Base-by-base conservation (phyloP, 2,113 vertebrate species). In the Phoxinus phoxinus region DNA sequence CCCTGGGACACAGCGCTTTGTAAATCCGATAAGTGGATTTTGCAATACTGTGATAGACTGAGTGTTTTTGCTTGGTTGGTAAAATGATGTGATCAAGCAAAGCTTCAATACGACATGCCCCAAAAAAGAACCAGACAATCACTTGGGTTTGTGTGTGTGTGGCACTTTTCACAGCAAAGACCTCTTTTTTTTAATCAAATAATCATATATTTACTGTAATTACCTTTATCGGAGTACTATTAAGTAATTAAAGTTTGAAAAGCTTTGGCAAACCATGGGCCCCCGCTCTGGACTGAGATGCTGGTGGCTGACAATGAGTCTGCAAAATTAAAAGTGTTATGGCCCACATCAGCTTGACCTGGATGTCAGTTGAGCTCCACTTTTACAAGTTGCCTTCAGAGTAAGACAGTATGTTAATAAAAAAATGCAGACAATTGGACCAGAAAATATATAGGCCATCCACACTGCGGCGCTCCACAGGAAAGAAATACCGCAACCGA, bases 11-110 rank as follows among this genome's bases (percentile, higher is more conserved):
- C 46, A 25, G 12, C 9, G 41, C 37, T 67, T 81, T 58, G 48
- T 71, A 59, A 84, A 84, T 83, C 80, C 51, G 1, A 32, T 83
- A 86, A 86, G 81, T 86, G 81, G 86, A 86, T 86, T 86, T 78
- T 78, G 59, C 19, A 59, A 58, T 86, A 25, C 59, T 71, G 65
- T 48, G 73, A 83, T 72, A 23, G 81, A 76, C 73, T 46, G 80
- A 58, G 58, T 51, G 51, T 61, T 86, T 75, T 71, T 78, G 81
- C 81, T 69, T 74, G 44, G 25, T 27, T 23, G 72, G 51, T 78
- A 77, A 76, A 69, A 78, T 78, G 51, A 83, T 78, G 61, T 58
- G 74, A 86, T 83, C 78, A 82, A 81, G 78, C 78, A 81, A 58
- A 72, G 27, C 44, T 58, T 67, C 6, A 25, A 83, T 51, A 82